phyloP scores from a whole-genome alignment of 2,113 vertebrate genomes.

The Ramphastos sulfuratus region DNA sequence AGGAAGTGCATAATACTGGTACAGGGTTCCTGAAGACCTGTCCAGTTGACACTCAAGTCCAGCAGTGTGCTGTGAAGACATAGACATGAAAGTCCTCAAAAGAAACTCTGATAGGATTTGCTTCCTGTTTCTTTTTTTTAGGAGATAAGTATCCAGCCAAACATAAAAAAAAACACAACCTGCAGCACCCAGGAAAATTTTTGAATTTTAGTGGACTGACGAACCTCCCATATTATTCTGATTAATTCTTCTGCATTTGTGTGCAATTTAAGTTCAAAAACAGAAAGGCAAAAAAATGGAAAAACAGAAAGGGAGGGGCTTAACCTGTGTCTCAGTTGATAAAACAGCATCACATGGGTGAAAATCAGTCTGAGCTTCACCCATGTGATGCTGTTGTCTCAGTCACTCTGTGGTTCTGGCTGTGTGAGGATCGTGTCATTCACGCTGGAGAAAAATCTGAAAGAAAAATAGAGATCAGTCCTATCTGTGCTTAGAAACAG shows the following conservation, averaged over 20 bases:
- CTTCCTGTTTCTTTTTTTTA: background rate
- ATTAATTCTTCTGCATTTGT: constrained; percentile 22
- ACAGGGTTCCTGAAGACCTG: background rate
- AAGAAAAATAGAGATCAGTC: constrained; percentile 74
- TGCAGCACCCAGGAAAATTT: constrained; percentile 8
- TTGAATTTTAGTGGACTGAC: background rate
- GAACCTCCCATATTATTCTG: background rate
- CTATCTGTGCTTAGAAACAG: constrained; percentile 49
- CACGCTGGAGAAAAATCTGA: constrained; percentile 70
- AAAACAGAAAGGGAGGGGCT: constrained; percentile 70
- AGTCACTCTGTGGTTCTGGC: constrained; percentile 69
- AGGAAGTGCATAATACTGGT: background rate
- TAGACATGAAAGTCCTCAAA: background rate
- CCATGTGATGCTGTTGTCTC: constrained; percentile 73
- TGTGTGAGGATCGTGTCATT: constrained; percentile 62
- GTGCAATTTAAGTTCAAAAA: constrained; percentile 33
- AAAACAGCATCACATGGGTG: constrained; percentile 75
- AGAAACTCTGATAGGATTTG: background rate
- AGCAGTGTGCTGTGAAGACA: constrained; percentile 3
- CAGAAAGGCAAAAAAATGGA: constrained; percentile 60
- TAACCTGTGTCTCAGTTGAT: constrained; percentile 71
- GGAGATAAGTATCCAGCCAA: background rate
- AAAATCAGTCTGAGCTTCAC: constrained; percentile 71
- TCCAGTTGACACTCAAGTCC: background rate
- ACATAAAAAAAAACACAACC: background rate